Evolutionary conservation across 2,797 vertebrate species (phyloP).

Genomic region (Hippocampus kuda): DNA sequence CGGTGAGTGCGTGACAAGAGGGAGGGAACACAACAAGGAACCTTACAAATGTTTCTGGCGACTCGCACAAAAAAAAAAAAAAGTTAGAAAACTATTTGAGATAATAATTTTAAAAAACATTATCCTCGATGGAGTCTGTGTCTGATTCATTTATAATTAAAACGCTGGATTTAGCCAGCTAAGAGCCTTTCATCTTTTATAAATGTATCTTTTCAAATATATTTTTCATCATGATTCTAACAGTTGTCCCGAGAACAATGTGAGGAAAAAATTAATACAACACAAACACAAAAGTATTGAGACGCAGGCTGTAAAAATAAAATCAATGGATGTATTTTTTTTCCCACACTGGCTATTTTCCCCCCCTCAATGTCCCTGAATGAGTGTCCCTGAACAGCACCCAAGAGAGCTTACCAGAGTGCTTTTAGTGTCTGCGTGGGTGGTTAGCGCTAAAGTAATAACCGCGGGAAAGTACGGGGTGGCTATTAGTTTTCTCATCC

Average conservation of each 20-base stretch:
- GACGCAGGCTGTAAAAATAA: neutral
- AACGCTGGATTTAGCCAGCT: neutral
- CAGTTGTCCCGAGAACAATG: neutral
- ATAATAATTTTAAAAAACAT: neutral
- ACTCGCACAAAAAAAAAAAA: too few species aligned
- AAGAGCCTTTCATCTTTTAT: neutral
- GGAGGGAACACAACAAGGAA: too few species aligned
- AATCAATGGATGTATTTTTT: neutral
- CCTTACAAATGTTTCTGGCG: too few species aligned
- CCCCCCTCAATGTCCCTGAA: neutral
- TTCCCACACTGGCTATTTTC: neutral
- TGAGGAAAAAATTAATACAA: neutral
- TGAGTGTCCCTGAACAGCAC: neutral
- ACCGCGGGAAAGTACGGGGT: constrained; percentile 3
- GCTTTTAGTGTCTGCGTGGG: constrained; percentile 14
- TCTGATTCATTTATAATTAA: constrained; percentile 1
- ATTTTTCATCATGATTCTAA: neutral
- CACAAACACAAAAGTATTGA: neutral
- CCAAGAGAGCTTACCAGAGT: constrained; percentile 2
- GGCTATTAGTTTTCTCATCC: neutral
- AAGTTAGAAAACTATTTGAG: too few species aligned
- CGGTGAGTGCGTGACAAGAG: too few species aligned
- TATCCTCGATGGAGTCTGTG: neutral
- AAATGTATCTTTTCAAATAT: neutral
- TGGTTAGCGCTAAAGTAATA: constrained; percentile 7